Percentiles rank a stretch among this genome's conserved stretches.
Conservation (phyloP, 2,888 invertebrate species). For the Bombylius discolor region DNA sequence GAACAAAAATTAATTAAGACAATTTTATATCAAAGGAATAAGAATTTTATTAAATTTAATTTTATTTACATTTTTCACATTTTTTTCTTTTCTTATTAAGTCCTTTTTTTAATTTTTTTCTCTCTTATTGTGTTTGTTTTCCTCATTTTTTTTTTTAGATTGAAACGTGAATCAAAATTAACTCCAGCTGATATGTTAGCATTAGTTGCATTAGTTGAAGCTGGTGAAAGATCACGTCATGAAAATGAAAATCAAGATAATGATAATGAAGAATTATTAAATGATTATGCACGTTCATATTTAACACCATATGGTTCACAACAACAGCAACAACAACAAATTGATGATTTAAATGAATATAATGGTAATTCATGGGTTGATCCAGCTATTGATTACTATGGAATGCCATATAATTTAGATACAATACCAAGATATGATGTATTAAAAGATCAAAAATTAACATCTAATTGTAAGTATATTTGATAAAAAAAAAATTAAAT, state of each 20-base stretch:
- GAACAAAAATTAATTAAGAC: too few species aligned
- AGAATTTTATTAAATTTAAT: too few species aligned
- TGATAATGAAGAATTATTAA: neutral
- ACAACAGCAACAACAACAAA: slow-evolving; percentile 11
- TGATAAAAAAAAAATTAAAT: neutral
- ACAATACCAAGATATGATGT: slow-evolving; percentile 29
- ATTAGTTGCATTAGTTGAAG: slow-evolving; percentile 32
- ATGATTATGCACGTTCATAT: slow-evolving; percentile 6
- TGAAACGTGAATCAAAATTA: slow-evolving; percentile 33
- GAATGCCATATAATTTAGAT: slow-evolving; percentile 29
- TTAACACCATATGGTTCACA: slow-evolving; percentile 3
- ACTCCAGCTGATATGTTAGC: slow-evolving; percentile 36
- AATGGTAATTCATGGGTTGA: slow-evolving; percentile 27
- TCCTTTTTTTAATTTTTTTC: too few species aligned
- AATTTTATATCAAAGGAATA: too few species aligned
- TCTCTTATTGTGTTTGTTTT: too few species aligned
- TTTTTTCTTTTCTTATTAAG: too few species aligned
- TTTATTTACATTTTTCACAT: too few species aligned
- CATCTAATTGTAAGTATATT: slow-evolving; percentile 26
- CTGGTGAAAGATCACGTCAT: slow-evolving; percentile 32
- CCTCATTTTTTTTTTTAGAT: slow-evolving; percentile 17
- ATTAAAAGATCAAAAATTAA: slow-evolving; percentile 26
- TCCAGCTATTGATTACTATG: slow-evolving; percentile 28
- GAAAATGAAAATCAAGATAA: slow-evolving; percentile 17
- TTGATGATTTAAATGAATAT: slow-evolving; percentile 10